Conservation (phyloP, 2,113 vertebrate genomes). For the Arothron firmamentum region DNA sequence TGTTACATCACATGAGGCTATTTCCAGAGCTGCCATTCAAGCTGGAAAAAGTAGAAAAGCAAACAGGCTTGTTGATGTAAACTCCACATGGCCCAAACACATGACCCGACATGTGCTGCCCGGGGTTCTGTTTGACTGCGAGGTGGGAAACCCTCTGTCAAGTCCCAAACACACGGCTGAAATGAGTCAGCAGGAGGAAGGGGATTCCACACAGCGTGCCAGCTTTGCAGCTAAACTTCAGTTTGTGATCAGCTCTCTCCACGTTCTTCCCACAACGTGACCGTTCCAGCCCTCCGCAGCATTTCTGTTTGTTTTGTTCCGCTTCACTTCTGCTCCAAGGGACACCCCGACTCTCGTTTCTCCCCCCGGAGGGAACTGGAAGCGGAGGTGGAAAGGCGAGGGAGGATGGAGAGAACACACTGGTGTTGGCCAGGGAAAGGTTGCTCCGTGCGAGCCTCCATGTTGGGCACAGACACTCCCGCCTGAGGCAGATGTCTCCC, state of each 20-base stretch:
- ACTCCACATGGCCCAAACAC: slow-evolving; percentile 23
- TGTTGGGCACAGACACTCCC: slow-evolving; percentile 43
- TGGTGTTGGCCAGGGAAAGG: slow-evolving; percentile 45
- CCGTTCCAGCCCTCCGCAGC: slow-evolving; percentile 74
- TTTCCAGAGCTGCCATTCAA: background rate
- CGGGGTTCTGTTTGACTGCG: slow-evolving; percentile 14
- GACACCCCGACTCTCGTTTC: slow-evolving; percentile 67
- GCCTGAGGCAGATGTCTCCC: slow-evolving; percentile 77
- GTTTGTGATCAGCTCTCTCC: slow-evolving; percentile 78
- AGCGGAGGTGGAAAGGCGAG: slow-evolving; percentile 64
- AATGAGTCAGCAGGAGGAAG: slow-evolving; percentile 87
- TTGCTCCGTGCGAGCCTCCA: slow-evolving; percentile 26
- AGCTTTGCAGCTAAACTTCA: slow-evolving; percentile 48
- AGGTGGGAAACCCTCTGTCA: slow-evolving; percentile 83
- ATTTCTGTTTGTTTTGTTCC: slow-evolving; percentile 61
- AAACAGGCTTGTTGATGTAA: slow-evolving; percentile 10
- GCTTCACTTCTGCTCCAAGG: slow-evolving; percentile 71
- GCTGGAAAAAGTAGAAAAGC: slow-evolving; percentile 6
- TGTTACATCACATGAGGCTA: background rate
- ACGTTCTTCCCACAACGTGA: slow-evolving; percentile 68
- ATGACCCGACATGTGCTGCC: slow-evolving; percentile 22
- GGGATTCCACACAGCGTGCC: slow-evolving; percentile 83
- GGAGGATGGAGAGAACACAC: slow-evolving; percentile 55
- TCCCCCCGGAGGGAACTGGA: slow-evolving; percentile 58
- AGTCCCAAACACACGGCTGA: slow-evolving; percentile 80